Conservation (phyloP, 2,113 vertebrate genomes). For the Peromyscus maniculatus region DNA sequence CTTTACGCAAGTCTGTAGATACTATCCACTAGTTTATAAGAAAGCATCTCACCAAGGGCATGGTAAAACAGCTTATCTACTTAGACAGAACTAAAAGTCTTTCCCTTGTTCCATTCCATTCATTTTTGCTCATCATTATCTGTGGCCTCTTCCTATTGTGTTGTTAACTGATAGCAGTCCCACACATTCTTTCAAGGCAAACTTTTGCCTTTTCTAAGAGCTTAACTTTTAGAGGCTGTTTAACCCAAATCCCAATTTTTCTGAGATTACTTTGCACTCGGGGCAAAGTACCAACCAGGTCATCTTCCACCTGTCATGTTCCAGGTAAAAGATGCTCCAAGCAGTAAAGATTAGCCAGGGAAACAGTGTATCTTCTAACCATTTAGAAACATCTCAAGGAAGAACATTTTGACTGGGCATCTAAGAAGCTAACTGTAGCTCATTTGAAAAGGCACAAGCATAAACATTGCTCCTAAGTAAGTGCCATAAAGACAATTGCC, state of each 20-base stretch:
- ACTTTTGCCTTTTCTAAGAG: not conserved
- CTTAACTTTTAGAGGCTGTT: not conserved
- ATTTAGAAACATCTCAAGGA: constrained; percentile 26
- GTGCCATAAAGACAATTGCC: not conserved
- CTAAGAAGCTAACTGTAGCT: not conserved
- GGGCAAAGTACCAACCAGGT: not conserved
- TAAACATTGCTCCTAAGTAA: constrained; percentile 29
- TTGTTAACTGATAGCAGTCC: not conserved
- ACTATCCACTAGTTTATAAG: not conserved
- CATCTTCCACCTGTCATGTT: not conserved
- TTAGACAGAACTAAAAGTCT: not conserved
- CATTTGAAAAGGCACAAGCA: constrained; percentile 9
- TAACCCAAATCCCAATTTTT: not conserved
- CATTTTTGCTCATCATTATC: not conserved
- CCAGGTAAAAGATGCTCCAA: not conserved
- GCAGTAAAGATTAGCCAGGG: not conserved
- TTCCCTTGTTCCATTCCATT: not conserved
- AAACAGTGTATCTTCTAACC: not conserved
- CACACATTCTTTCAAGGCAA: not conserved
- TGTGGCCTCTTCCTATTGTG: not conserved
- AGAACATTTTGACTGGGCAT: not conserved
- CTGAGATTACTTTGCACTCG: not conserved
- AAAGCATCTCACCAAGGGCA: not conserved
- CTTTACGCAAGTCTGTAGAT: not conserved
- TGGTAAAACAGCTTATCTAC: not conserved